phyloP scores from a whole-genome alignment of 1,140 invertebrate species.

The Drosophila ficusphila region DNA sequence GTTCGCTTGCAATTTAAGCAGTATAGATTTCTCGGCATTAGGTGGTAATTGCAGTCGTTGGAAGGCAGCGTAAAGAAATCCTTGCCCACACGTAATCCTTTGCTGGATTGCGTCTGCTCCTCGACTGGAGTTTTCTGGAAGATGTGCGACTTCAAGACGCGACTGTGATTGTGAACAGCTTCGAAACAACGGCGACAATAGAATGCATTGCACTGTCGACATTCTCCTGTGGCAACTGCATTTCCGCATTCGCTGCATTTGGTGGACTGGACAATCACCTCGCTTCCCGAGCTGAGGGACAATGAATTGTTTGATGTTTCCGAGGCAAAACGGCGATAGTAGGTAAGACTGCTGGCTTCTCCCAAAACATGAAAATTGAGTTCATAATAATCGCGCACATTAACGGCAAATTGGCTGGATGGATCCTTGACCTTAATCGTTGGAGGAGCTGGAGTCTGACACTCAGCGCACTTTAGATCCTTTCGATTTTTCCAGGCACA shows the following conservation, averaged over 20 bases:
- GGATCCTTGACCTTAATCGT: conserved; percentile 29
- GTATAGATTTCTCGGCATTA: conserved; percentile 3
- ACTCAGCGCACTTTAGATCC: conserved; percentile 55
- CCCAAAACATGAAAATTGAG: conserved; percentile 71
- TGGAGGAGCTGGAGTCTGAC: conserved; percentile 30
- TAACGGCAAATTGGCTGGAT: conserved; percentile 1
- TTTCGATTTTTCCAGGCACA: conserved; percentile 50
- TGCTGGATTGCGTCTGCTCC: not conserved
- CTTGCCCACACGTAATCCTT: conserved; percentile 24
- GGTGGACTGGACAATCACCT: not conserved
- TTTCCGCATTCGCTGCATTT: conserved; percentile 66
- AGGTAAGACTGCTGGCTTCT: conserved; percentile 17
- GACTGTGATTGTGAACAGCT: conserved; percentile 56
- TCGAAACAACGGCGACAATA: conserved; percentile 69
- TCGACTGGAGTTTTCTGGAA: conserved; percentile 1
- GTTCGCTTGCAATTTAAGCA: conserved; percentile 31
- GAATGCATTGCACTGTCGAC: conserved; percentile 57
- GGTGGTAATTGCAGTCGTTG: conserved; percentile 28
- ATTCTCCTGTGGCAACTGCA: conserved; percentile 34
- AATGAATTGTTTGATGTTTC: conserved; percentile 36
- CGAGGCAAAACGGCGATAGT: conserved; percentile 17
- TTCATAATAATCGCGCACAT: conserved; percentile 55
- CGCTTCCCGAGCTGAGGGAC: not conserved
- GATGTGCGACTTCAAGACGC: conserved; percentile 57
- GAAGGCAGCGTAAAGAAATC: conserved; percentile 33